Conservation (phyloP, 1,140 invertebrate genomes). For the Theocolax elegans region DNA sequence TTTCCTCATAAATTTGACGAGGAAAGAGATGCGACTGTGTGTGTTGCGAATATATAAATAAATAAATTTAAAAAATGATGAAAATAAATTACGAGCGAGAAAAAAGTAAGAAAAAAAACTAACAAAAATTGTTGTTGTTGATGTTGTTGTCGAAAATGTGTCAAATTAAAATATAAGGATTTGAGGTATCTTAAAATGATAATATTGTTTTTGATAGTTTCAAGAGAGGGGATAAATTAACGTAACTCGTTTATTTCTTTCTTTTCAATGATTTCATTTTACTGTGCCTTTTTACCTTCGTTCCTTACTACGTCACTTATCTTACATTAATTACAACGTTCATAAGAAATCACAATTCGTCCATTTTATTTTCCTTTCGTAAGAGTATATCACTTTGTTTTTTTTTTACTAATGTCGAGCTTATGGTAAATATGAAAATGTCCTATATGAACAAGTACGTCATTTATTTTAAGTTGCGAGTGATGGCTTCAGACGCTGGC, state of each 20-base stretch:
- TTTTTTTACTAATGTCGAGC: conserved; percentile 24
- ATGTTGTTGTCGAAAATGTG: conserved; percentile 63
- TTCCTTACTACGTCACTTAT: conserved; percentile 48
- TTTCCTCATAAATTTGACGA: conserved; percentile 6
- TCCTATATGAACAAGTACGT: conserved; percentile 28
- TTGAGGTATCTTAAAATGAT: conserved; percentile 58
- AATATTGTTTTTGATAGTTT: too few relatives aligned
- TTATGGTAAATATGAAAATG: conserved; percentile 29
- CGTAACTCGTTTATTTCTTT: too few relatives aligned
- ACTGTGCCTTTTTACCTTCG: conserved; percentile 19
- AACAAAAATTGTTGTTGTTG: conserved; percentile 61
- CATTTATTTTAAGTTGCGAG: conserved; percentile 9
- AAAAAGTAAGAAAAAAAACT: conserved; percentile 46
- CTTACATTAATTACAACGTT: conserved; percentile 60
- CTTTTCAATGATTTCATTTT: conserved; percentile 12
- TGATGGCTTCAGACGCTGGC: not conserved
- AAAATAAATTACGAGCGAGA: conserved; percentile 19
- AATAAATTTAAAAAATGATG: conserved; percentile 26
- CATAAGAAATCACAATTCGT: conserved; percentile 32
- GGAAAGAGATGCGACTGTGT: conserved; percentile 13
- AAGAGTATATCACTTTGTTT: conserved; percentile 33
- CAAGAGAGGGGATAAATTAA: too few relatives aligned
- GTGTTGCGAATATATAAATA: conserved; percentile 32
- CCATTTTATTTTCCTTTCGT: conserved; percentile 11
- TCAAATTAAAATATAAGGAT: conserved; percentile 65